Base-by-base conservation (phyloP, 2,888 invertebrate species). In the Drosophila affinis region DNA sequence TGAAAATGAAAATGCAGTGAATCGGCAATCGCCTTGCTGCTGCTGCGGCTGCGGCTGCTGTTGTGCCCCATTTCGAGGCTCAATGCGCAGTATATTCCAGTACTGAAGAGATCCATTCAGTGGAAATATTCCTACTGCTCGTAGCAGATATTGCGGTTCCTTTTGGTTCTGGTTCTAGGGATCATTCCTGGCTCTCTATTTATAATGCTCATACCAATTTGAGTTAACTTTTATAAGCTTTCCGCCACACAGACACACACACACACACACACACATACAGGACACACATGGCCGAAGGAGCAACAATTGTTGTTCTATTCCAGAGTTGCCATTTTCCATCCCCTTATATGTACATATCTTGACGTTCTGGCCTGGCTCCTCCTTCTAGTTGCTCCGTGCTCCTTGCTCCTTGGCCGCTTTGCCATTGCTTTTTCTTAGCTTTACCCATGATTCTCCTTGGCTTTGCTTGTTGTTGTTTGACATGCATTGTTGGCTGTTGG, bases 161-260 rank as follows among this genome's bases (percentile, higher is more conserved):
- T 47, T 45, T 18, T 62, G 55, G 18, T 18, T 18, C 61, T 45
- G 58, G 18, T 71, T 39, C 65, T 56, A 65, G 65, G 55, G 49
- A 56, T 55, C 75, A 83, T 88, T 88, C 82, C 88, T 84, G 88
- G 71, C 75, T 86, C 80, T 88, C 76, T 80, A 77, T 84, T 86
- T 86, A 83, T 88, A 86, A 88, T 86, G 87, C 88, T 84, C 80
- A 86, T 88, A 88, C 80, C 83, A 84, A 81, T 88, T 79, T 71
- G n/a, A 39, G 39, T 73, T 52, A 77, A 79, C 77, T 79, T 84
- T 79, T 81, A 88, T 85, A 77, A 88, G 88, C 83, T 72, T 62
- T 24, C 24, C 24, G 45, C 10, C 54, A 44, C 12, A 62, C 54
- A 39, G 14, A 14, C 39, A 29, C 29, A 29, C 3, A 9, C 27